A percentile compares a stretch with the other conserved stretches of the same genome.
Evolutionary conservation across 2,888 invertebrate species (phyloP).

Genomic region (Cryptocephalus primarius): DNA sequence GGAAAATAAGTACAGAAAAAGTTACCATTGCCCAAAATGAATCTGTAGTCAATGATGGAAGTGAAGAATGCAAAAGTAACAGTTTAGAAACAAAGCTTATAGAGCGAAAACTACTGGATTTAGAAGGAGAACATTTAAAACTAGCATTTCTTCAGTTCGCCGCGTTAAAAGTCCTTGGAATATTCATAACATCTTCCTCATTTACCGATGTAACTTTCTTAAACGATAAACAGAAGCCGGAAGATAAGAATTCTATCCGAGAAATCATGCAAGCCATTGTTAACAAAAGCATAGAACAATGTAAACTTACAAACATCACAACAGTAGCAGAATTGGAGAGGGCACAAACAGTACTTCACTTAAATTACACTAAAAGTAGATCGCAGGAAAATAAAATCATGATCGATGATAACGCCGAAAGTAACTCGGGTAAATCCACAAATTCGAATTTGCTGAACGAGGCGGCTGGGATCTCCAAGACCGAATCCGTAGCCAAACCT

Average conservation of each 20-base stretch:
- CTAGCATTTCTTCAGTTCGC: constrained; percentile 44
- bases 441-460: background rate
- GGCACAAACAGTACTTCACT: constrained; percentile 38
- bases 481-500: background rate
- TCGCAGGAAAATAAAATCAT: constrained; percentile 23
- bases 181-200: constrained; percentile 40
- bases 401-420: background rate
- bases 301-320: constrained; percentile 37
- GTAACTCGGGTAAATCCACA: background rate
- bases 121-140: constrained; percentile 39
- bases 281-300: constrained; percentile 38
- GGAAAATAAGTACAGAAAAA: constrained; percentile 33
- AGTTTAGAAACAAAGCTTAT: constrained; percentile 23
- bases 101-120: constrained; percentile 33
- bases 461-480: constrained; percentile 3
- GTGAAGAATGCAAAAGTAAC: constrained; percentile 6
- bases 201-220: constrained; percentile 46
- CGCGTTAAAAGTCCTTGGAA: constrained; percentile 44
- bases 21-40: constrained; percentile 19
- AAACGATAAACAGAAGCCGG: constrained; percentile 28
- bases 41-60: constrained; percentile 8
- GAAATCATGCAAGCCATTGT: constrained; percentile 35
- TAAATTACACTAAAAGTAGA: constrained; percentile 29
- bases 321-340: constrained; percentile 40
- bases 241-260: constrained; percentile 22